phyloP scores from a whole-genome alignment of 2,113 vertebrate genomes.

The Bubo scandiacus region DNA sequence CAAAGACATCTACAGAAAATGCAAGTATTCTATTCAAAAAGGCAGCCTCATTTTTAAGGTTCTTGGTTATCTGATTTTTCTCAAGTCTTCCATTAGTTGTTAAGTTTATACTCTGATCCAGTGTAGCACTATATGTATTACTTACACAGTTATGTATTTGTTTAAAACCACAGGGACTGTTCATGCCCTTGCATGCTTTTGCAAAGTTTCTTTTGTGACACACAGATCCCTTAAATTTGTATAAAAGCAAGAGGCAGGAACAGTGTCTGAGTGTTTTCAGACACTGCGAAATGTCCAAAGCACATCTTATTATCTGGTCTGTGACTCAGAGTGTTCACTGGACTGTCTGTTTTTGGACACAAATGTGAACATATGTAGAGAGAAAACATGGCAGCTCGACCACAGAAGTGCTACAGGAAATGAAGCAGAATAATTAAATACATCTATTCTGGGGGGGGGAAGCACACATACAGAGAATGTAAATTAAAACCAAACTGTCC shows the following conservation, averaged over 20 bases:
- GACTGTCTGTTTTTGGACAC: background rate
- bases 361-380: background rate
- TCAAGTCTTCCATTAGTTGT: background rate
- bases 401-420: background rate
- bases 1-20: background rate
- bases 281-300: background rate
- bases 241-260: background rate
- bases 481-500: background rate
- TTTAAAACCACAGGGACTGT: background rate
- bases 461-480: background rate
- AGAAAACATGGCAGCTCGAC: background rate
- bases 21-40: background rate
- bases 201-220: background rate
- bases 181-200: background rate
- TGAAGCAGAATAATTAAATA: background rate
- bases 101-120: background rate
- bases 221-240: background rate
- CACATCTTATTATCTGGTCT: background rate
- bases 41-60: background rate
- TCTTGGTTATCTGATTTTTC: background rate
- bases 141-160: accelerated
- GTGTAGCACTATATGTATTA: background rate
- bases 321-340: background rate
- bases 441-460: background rate
- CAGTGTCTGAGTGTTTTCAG: background rate